Evolutionary conservation across 2,888 invertebrate genomes (phyloP).

Genomic region (Cataglyphis livida): DNA sequence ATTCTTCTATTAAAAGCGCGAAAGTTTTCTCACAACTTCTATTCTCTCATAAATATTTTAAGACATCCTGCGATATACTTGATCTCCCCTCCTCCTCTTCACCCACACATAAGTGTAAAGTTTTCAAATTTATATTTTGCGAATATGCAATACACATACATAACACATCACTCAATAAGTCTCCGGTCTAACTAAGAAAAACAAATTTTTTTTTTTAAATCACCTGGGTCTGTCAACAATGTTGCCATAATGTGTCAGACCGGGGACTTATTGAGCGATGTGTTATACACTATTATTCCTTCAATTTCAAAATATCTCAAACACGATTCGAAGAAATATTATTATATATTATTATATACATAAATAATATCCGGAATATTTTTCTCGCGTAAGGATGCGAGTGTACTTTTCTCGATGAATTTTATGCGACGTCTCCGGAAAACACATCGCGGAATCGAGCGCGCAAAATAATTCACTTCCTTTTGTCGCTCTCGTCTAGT

Average conservation of each 20-base stretch:
- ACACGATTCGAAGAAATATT: background rate
- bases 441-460: constrained; percentile 59
- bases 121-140: background rate
- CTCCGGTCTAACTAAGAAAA: no score
- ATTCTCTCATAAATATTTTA: background rate
- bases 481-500: constrained; percentile 17
- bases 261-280: no score
- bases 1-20: background rate
- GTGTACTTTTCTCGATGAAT: constrained; percentile 44
- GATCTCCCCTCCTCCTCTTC: background rate
- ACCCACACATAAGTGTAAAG: background rate
- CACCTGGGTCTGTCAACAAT: no score
- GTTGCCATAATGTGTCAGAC: no score
- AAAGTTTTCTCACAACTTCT: background rate
- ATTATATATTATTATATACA: background rate
- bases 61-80: background rate
- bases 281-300: background rate
- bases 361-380: background rate
- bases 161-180: no score
- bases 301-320: background rate
- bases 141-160: background rate
- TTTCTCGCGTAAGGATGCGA: background rate
- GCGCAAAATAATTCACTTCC: constrained; percentile 67
- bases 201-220: no score
- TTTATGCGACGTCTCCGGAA: constrained; percentile 55